Conservation (phyloP, 92 coral and sea anemone species). For the Porites lobata region DNA sequence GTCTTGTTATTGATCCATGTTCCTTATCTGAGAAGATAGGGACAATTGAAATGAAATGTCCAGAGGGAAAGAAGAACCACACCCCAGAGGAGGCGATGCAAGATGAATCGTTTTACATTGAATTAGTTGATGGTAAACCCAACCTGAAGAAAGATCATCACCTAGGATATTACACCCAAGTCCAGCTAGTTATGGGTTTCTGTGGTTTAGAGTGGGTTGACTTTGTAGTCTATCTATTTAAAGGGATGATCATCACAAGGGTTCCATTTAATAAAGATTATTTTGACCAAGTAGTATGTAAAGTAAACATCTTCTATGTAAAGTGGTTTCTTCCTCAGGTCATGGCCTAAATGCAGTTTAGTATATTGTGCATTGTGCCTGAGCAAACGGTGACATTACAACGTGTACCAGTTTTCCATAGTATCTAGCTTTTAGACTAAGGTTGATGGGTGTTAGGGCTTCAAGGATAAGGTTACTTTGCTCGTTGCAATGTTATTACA, state of each 20-base stretch:
- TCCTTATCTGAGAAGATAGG: constrained; percentile 37
- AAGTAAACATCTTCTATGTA: constrained; percentile 40
- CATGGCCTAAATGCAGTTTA: not conserved
- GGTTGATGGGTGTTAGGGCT: too few relatives aligned
- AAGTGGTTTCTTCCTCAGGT: constrained; percentile 40
- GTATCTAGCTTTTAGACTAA: too few relatives aligned
- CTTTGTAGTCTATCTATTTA: constrained; percentile 55
- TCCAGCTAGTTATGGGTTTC: constrained; percentile 67
- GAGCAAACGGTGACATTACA: too few relatives aligned
- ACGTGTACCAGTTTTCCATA: too few relatives aligned
- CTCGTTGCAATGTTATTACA: too few relatives aligned
- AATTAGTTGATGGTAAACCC: constrained; percentile 54
- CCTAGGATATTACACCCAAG: constrained; percentile 35
- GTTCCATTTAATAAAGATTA: constrained; percentile 55
- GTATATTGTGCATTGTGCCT: not conserved
- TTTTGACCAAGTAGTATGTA: constrained; percentile 28
- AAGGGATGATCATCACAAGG: constrained; percentile 39
- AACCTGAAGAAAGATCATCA: too few relatives aligned
- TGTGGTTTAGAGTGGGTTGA: constrained; percentile 35
- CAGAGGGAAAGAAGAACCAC: constrained; percentile 49
- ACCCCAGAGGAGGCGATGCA: constrained; percentile 56
- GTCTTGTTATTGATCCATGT: constrained; percentile 57
- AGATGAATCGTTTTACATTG: constrained; percentile 50
- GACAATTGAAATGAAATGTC: constrained; percentile 29
- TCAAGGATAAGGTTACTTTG: too few relatives aligned